These are phyloP conservation scores for Bombycilla garrulus DNA, from an alignment of 2,113 vertebrate species.

Conservation along the genomic window DNA sequence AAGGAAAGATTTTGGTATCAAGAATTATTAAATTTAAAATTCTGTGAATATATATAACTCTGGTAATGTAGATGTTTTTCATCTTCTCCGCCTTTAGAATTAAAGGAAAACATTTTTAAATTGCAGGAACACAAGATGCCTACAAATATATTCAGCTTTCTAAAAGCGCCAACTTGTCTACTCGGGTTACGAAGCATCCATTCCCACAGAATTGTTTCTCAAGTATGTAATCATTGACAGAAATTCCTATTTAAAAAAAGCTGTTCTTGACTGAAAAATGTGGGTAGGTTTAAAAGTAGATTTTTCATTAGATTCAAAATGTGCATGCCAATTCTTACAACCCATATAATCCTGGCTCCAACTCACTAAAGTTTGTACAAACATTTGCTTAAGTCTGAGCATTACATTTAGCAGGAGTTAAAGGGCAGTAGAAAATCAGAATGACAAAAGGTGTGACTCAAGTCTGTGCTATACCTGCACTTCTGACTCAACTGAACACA, in stretches of 20 bases:
- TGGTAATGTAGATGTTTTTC: background rate
- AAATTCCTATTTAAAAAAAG: background rate
- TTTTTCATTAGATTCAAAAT: background rate
- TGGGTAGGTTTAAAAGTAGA: background rate
- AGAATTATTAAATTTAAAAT: background rate
- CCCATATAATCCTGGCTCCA: background rate
- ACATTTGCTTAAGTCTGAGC: background rate
- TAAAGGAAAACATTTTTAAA: background rate
- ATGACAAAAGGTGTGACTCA: background rate
- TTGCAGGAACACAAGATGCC: background rate
- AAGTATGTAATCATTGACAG: background rate
- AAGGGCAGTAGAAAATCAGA: background rate
- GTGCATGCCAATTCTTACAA: background rate
- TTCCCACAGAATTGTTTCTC: background rate
- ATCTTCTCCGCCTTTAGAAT: background rate
- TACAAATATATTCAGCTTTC: background rate
- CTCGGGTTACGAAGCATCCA: background rate
- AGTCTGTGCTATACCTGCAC: background rate
- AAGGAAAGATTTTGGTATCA: background rate
- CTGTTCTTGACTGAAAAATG: background rate
- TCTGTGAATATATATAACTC: background rate
- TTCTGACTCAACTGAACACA: constrained; percentile 12
- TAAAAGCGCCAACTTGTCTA: background rate
- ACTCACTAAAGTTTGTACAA: background rate
- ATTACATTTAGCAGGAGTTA: background rate